Base-by-base conservation (phyloP, 2,113 vertebrate species). In the Vidua chalybeata region DNA sequence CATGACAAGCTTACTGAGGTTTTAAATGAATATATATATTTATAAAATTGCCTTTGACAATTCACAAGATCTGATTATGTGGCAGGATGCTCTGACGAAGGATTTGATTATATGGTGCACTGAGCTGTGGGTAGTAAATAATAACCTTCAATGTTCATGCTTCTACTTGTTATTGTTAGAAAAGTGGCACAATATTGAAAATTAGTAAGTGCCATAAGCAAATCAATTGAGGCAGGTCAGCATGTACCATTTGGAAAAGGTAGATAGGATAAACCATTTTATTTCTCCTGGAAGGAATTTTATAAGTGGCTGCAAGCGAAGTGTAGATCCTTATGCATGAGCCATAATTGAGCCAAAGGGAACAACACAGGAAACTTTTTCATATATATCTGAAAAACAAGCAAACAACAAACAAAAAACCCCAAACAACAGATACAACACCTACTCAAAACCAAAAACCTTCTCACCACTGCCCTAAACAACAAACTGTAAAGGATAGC, bases 31-130 rank as follows among this genome's bases (percentile, higher is more conserved):
- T 97, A 97, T 96, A 96, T 97, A 91, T 96, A 91, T 93, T 97
- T 97, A 95, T 95, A 96, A 96, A 97, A 97, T 96, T 98, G 85
- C 92, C 82, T 97, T 94, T 97, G 96, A 96, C 97, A 98, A 97
- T 94, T 97, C 97, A 93, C 77, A 96, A 28, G 26, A 97, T 97
- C 94, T 97, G 97, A 98, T 97, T 98, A 97, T 96, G 96, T 97
- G 97, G 71, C 96, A 97, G 95, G 91, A 98, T 97, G 82, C 76
- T 97, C 83, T 97, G 91, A 98, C 84, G 95, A 98, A 97, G 94
- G 90, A 97, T 98, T 97, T 98, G 97, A 98, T 98, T 98, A 97
- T 90, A 96, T 92, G 90, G 96, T 90, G 81, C 84, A 93, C 43
- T 97, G 97, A 97, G 91, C 96, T 97, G 91, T 87, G 89, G 79